Evolutionary conservation across 2,113 vertebrate genomes (phyloP), one percentile per base, ranked within the genome.

Genomic region (Gambusia holbrooki): DNA sequence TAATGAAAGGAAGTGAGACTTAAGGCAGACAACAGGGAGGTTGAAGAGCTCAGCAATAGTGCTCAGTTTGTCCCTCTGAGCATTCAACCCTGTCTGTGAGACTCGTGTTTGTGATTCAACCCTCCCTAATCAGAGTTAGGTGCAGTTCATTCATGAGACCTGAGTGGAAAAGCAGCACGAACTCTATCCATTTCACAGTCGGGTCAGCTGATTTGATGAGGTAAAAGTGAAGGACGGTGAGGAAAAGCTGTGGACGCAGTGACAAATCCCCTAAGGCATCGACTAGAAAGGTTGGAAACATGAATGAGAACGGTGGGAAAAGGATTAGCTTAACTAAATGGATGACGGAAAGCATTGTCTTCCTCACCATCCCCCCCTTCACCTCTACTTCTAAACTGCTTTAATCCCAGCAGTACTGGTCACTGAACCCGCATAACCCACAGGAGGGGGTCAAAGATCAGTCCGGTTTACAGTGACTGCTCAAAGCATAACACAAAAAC

Each of bases 351-450:
- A 51, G 42, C 0, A 72, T 76, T 54, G 22, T 58, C 71, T 80
- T 82, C 42, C 1, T 58, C 3, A 82, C 74, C 83, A 62, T 65
- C 84, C 83, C 82, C 77, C 71, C 66, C 84, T 66, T 66, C 84
- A 71, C 28, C 66, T 45, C 81, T 68, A 30, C 45, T 29, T 37
- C 4, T 40, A 62, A 42, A 28, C 76, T 37, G 66, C 58, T 71
- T 80, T 89, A 88, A 87, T 89, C 84, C 87, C 32, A 73, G 70
- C 1, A 32, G 64, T 63, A 71, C 58, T 76, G 84, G 90, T 85
- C 84, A 68, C 28, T 12, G 71, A 87, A 77, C 40, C 14, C 40
- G 3, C 40, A 42, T 37, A 11, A 11, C 35, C 35, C 35, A 2
- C 10, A 2, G 14, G 13, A 15, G 40, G 40, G 40, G 66, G 62